Conservation (phyloP, 2,113 vertebrate species). For the Tupaia chinensis region DNA sequence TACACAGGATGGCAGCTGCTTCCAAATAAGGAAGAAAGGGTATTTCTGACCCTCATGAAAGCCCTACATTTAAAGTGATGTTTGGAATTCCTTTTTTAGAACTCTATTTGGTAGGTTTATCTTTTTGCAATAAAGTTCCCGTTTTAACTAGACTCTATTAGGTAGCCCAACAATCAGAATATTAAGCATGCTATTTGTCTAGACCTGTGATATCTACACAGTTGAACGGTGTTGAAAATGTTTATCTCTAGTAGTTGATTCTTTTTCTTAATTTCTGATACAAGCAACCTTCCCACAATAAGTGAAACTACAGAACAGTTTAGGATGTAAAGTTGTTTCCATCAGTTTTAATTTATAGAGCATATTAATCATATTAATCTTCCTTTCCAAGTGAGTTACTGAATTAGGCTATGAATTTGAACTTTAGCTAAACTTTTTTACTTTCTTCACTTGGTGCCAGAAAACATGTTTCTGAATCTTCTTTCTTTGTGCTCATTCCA, state of each 20-base stretch:
- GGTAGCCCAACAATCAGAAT: neutral
- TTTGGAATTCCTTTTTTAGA: neutral
- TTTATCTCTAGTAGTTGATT: neutral
- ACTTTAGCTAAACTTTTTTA: constrained; percentile 45
- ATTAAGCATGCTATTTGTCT: constrained; percentile 8
- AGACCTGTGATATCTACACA: neutral
- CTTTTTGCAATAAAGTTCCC: neutral
- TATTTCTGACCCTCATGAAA: neutral
- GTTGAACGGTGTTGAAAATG: constrained; percentile 14
- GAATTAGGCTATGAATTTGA: constrained; percentile 30
- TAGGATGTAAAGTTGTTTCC: neutral
- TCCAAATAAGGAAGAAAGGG: neutral
- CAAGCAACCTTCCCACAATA: neutral
- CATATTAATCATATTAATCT: neutral
- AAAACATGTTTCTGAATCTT: constrained; percentile 47
- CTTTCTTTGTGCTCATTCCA: constrained; percentile 65
- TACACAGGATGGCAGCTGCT: neutral
- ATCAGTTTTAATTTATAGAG: constrained; percentile 5
- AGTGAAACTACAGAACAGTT: constrained; percentile 1
- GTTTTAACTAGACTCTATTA: constrained; percentile 25
- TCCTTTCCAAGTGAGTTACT: constrained; percentile 44
- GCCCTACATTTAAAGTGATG: neutral
- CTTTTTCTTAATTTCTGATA: constrained; percentile 35
- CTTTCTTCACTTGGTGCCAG: neutral
- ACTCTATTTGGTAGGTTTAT: constrained; percentile 30